Evolutionary conservation across 2,113 vertebrate species (phyloP).

Genomic region (Calyptomena viridis): DNA sequence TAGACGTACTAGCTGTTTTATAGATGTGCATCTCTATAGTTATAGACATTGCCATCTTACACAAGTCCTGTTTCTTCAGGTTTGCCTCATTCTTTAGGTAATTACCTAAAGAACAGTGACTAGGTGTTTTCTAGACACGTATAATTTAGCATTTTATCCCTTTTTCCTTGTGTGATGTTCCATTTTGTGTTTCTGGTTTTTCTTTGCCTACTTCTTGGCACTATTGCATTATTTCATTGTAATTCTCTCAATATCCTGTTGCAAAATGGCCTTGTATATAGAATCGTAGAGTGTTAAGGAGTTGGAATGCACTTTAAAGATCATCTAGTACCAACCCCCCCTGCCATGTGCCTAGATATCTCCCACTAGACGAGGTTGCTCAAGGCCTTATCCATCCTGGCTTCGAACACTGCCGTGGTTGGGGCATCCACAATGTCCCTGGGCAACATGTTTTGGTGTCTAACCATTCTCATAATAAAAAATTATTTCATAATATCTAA

Average conservation of each 20-base stretch:
- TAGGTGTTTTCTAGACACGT: not conserved
- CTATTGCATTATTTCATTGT: not conserved
- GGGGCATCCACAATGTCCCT: not conserved
- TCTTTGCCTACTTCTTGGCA: not conserved
- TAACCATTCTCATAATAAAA: not conserved
- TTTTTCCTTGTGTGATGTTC: not conserved
- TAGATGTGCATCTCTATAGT: not conserved
- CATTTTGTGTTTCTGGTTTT: not conserved
- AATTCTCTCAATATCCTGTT: not conserved
- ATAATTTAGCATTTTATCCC: not conserved
- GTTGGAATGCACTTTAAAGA: not conserved
- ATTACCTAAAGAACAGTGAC: not conserved
- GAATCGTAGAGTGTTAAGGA: not conserved
- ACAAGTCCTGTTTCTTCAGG: not conserved
- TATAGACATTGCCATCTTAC: not conserved
- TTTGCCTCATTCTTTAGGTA: not conserved
- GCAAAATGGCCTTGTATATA: not conserved
- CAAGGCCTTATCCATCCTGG: not conserved
- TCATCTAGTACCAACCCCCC: not conserved
- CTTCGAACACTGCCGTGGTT: not conserved
- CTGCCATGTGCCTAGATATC: not conserved
- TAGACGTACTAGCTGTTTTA: not conserved
- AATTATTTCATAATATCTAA: not conserved
- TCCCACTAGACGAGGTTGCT: not conserved
- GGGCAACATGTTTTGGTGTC: not conserved